Evolutionary conservation across 2,113 vertebrate genomes (phyloP).

Genomic region (Chelonoidis abingdonii): DNA sequence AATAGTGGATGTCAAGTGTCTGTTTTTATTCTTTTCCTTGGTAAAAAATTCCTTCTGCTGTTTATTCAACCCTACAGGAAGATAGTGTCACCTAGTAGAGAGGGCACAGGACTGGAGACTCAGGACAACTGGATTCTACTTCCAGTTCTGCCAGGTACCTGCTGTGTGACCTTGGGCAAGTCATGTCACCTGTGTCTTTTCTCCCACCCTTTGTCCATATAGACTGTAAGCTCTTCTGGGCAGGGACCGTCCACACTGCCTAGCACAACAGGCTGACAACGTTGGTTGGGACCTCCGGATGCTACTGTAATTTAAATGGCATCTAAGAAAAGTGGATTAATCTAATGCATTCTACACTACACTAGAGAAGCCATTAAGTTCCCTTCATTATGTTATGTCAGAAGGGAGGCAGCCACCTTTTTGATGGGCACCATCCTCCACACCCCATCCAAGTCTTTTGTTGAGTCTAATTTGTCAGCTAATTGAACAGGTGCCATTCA

Average conservation of each 20-base stretch:
- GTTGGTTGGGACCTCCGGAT: neutral
- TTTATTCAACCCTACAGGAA: fast-evolving
- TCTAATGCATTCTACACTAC: fast-evolving
- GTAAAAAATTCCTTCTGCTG: neutral
- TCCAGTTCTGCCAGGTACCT: neutral
- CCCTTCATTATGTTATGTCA: fast-evolving
- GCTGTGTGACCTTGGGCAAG: neutral
- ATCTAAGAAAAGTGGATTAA: neutral
- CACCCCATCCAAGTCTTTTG: neutral
- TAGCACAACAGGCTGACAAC: neutral
- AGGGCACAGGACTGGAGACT: neutral
- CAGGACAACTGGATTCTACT: neutral
- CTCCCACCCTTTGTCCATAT: neutral
- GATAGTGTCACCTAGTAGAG: neutral
- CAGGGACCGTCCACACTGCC: neutral
- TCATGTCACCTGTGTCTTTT: fast-evolving
- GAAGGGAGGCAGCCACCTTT: neutral
- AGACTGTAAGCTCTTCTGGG: fast-evolving
- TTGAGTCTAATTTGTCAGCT: fast-evolving
- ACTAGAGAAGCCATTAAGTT: neutral
- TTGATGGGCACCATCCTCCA: neutral
- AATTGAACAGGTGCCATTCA: neutral
- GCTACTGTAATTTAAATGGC: neutral
- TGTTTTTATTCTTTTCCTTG: neutral
- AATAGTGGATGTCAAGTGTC: neutral